Percentiles rank a stretch among this genome's conserved stretches.
These are phyloP conservation scores for Calliphora vicina DNA, from an alignment of 1,140 invertebrate species.

Conservation along the genomic window DNA sequence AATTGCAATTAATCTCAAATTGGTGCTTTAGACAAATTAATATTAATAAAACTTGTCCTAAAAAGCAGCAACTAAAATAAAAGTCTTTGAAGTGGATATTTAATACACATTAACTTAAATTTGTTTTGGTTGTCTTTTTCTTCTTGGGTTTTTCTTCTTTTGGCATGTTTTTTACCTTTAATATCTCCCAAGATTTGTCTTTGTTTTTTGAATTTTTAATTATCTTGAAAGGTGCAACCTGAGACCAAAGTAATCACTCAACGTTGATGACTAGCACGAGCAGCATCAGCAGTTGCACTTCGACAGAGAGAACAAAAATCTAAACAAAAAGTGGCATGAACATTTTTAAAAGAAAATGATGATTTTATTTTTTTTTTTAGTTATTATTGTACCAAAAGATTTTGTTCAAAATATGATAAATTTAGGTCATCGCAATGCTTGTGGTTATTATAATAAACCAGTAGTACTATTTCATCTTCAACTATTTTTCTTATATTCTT, in stretches of 20 bases:
- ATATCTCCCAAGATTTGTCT: neutral
- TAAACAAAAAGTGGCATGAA: neutral
- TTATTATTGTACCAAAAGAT: neutral
- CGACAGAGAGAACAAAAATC: neutral
- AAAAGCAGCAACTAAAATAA: neutral
- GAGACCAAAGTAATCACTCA: conserved; percentile 32
- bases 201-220: conserved; percentile 28
- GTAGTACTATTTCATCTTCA: neutral
- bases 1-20: neutral
- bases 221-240: conserved; percentile 30
- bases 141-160: neutral
- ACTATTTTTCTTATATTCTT: neutral
- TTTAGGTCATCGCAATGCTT: conserved; percentile 17
- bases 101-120: neutral
- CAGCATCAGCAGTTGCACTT: conserved; percentile 22
- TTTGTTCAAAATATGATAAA: neutral
- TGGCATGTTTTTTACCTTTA: neutral
- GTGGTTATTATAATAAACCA: conserved; percentile 24
- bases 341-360: neutral
- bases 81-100: neutral
- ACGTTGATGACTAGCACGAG: conserved; percentile 16
- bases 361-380: too few species aligned
- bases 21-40: neutral
- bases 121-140: neutral
- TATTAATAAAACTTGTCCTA: neutral